phyloP scores from a whole-genome alignment of 2,888 invertebrate species.

The Caenorhabditis sinica region DNA sequence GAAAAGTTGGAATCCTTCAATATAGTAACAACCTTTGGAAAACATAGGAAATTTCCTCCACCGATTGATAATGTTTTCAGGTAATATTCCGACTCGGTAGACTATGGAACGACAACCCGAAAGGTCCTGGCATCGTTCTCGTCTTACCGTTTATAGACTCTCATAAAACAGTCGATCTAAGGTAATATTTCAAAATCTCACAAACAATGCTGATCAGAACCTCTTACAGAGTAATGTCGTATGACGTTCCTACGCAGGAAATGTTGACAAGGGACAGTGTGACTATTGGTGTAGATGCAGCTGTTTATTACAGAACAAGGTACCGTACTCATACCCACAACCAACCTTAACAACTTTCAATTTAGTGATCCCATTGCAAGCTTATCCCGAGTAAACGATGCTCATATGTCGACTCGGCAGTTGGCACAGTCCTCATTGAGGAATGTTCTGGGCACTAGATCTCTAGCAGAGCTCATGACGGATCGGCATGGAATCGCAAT shows the following conservation, averaged over 20 bases:
- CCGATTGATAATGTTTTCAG: slow-evolving; percentile 45
- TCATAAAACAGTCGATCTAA: slow-evolving; percentile 70
- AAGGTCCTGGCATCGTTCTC: slow-evolving; percentile 82
- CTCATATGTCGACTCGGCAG: slow-evolving; percentile 83
- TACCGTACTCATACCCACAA: neutral
- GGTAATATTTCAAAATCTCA: slow-evolving; percentile 37
- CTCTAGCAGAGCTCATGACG: slow-evolving; percentile 83
- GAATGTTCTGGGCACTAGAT: slow-evolving; percentile 82
- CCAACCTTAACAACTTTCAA: neutral
- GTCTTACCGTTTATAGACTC: slow-evolving; percentile 81
- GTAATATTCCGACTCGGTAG: slow-evolving; percentile 83
- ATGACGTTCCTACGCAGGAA: slow-evolving; percentile 85
- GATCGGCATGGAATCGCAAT: slow-evolving; percentile 83
- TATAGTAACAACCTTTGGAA: neutral
- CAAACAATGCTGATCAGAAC: neutral
- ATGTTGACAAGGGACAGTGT: slow-evolving; percentile 84
- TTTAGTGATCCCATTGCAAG: slow-evolving; percentile 80
- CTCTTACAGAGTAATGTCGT: slow-evolving; percentile 82
- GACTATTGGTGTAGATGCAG: slow-evolving; percentile 83
- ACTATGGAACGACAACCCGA: slow-evolving; percentile 71
- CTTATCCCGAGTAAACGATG: slow-evolving; percentile 82
- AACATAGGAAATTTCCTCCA: neutral
- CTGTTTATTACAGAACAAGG: slow-evolving; percentile 79
- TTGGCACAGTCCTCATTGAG: slow-evolving; percentile 82
- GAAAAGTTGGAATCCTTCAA: no score